Base-by-base conservation (phyloP, 2,797 vertebrate species). In the Nyctalus aviator region DNA sequence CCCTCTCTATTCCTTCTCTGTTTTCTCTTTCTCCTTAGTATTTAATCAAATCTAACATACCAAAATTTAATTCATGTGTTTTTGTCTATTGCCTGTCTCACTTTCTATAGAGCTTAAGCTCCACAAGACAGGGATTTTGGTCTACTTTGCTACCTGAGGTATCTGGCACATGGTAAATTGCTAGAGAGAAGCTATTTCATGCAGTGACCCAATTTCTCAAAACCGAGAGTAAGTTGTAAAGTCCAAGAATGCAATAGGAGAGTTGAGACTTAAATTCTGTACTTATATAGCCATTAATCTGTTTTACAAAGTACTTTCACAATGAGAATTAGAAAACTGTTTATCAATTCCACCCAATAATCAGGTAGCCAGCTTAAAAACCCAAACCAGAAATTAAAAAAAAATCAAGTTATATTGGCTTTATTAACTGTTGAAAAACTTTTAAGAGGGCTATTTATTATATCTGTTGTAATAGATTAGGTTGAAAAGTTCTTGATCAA, bases 401-500 rank as follows among this genome's bases (percentile, higher is more conserved):
- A 85, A 85, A 87, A 59, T 44, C 12, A 57, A 89, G 71, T 88
- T 71, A 83, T 30, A 69, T 78, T 37, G 37, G 83, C 64, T 94
- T 94, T 94, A 64, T 76, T 62, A 87, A 93, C 20, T 55, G 55
- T 62, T 94, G 8, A 15, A 78, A 88, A 75, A 15, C 75, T 77
- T 93, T 92, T 86, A 75, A 78, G 20, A 95, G 44, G 35, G 10
- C 17, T 88, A 92, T 85, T 90, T 88, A 92, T 82, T 90, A 68
- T 68, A 62, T 94, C n/a, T 92, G 21, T 62, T 93, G 32, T 41
- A 84, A 94, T 13, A 92, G 25, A 94, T 79, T 84, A 73, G n/a
- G 86, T 48, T 90, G 85, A 96, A 94, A 91, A 13, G 4, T 88
- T 91, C 59, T 94, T 93, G 41, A 64, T 95, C n/a, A 94, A 91